Conservation (phyloP, 2,113 vertebrate genomes). For the Neodon shergylaensis region DNA sequence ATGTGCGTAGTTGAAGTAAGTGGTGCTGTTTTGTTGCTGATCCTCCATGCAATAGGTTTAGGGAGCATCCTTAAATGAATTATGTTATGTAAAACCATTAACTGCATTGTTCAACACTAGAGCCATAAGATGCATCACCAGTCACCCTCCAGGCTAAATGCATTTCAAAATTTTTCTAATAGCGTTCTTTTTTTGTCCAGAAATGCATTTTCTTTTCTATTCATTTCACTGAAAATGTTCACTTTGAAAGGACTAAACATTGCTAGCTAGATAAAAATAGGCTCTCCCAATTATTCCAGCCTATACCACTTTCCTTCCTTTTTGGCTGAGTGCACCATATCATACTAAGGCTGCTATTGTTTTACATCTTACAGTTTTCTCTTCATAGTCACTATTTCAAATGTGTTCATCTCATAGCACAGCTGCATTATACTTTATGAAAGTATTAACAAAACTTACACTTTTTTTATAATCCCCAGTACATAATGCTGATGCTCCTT, state of each 20-base stretch:
- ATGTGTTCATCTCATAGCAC: not conserved
- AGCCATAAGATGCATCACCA: not conserved
- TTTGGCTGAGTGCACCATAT: fast-evolving
- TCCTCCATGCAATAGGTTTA: not conserved
- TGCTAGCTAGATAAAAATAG: not conserved
- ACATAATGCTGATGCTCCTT: not conserved
- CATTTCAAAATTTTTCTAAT: constrained; percentile 36
- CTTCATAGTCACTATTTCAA: not conserved
- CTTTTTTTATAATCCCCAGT: not conserved
- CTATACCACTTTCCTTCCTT: not conserved
- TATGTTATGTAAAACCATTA: constrained; percentile 6
- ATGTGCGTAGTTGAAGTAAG: not conserved
- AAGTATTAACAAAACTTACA: not conserved
- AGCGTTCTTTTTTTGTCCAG: not conserved
- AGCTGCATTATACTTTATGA: not conserved
- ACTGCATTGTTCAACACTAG: not conserved
- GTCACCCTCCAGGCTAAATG: constrained; percentile 11
- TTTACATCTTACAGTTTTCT: not conserved
- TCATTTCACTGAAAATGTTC: not conserved
- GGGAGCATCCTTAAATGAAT: not conserved
- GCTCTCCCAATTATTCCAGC: not conserved
- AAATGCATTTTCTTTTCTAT: not conserved
- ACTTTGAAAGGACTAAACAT: not conserved
- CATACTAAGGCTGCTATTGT: not conserved
- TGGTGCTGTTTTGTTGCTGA: not conserved